Base-by-base conservation (phyloP, 2,797 vertebrate species). In the Linurgus olivaceus region DNA sequence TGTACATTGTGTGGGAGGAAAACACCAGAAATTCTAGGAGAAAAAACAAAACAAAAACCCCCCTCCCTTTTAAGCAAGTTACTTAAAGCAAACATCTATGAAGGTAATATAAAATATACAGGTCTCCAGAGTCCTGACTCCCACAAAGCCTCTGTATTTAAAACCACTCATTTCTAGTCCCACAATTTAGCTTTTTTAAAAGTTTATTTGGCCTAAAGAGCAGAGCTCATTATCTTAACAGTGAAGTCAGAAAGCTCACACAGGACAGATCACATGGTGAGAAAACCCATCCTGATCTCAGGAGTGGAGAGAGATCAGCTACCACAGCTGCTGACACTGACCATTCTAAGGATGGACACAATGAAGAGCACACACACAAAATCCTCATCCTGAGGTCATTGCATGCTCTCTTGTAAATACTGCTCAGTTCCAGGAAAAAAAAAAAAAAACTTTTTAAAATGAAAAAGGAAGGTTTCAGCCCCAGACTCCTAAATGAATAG, bases 341-440 rank as follows among this genome's bases (percentile, higher is more conserved):
- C 7, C 17, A 17, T 17, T 23, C 21, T 1, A 48, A 51, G 31
- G 7, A 29, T 2, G 4, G 31, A 37, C 11, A 35, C 7, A 7
- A 11, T 6, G 9, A 67, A 52, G 13, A 55, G 11, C 14, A 42
- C 2, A 18, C 14, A 45, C 18, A 42, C 8, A 45, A 21, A 1
- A 50, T 4, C 8, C 38, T 45, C n/a, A 71, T 9, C 19, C 44
- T 2, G 1, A 63, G 77, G 7, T 9, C 3, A 3, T 0, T 55
- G n/a, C 14, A 55, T 31, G 6, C 2, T 52, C 74, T 80, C 50
- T 45, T 25, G 47, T 7, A 77, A 88, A 73, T 15, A 5, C 23
- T 58, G 9, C 0, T 18, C 63, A 52, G 7, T 25, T 52, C 48
- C 18, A 58, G 40, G 17, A 1, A 2, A 19, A 38, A 29, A 31